Conservation (phyloP, 2,797 vertebrate genomes). For the Brotula barbata region DNA sequence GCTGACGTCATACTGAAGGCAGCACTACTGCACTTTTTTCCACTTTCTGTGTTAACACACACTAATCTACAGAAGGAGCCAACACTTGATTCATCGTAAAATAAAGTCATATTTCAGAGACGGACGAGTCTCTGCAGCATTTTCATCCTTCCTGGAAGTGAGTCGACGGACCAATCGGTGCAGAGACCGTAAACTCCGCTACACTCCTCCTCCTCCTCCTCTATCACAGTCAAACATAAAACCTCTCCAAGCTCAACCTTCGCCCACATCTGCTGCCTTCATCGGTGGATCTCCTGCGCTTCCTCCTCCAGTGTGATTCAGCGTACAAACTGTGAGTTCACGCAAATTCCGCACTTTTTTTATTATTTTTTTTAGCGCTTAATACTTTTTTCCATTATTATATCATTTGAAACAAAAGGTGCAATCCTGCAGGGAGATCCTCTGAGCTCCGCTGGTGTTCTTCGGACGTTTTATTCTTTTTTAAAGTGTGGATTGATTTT, state of each 20-base stretch:
- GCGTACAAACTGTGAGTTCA: slow-evolving; percentile 61
- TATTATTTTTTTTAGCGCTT: fast-evolving
- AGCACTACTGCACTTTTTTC: no score
- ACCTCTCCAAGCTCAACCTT: not conserved
- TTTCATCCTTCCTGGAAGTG: not conserved
- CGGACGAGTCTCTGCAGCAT: slow-evolving; percentile 17
- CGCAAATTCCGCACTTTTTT: slow-evolving; percentile 1
- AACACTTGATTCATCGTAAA: no score
- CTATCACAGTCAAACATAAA: slow-evolving; percentile 25
- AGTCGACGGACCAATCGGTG: slow-evolving; percentile 52
- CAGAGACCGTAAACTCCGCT: not conserved
- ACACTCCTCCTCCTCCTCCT: slow-evolving; percentile 10
- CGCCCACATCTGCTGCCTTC: slow-evolving; percentile 47
- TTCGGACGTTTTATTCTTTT: not conserved
- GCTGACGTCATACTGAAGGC: no score
- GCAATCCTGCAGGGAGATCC: no score
- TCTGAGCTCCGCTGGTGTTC: not conserved
- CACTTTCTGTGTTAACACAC: no score
- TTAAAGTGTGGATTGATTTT: slow-evolving; percentile 4
- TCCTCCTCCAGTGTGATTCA: slow-evolving; percentile 30
- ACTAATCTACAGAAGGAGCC: no score
- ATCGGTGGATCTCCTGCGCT: slow-evolving; percentile 18
- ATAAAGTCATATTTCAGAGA: no score
- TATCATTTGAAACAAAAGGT: no score
- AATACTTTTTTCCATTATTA: fast-evolving